These are phyloP conservation scores for Hypotaenidia okinawae DNA, from an alignment of 2,797 vertebrate genomes.

Conservation along the genomic window DNA sequence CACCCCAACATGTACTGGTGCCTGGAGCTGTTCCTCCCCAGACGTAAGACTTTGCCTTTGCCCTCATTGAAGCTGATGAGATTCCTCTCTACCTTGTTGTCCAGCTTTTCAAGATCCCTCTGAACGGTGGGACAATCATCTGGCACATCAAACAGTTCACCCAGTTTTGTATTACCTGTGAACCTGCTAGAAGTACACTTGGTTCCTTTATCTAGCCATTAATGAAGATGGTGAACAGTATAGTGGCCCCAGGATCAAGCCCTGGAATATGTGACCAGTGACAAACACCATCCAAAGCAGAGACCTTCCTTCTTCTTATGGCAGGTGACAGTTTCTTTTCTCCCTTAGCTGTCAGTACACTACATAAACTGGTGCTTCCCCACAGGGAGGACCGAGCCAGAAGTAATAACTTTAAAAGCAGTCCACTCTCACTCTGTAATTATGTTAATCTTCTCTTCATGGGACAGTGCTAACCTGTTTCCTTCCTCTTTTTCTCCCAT, in stretches of 20 bases:
- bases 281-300: neutral
- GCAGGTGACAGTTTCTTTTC: neutral
- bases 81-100: neutral
- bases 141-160: neutral
- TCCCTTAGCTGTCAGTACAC: neutral
- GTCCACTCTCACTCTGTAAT: neutral
- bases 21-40: neutral
- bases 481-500: constrained; percentile 10
- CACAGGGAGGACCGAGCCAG: neutral
- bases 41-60: neutral
- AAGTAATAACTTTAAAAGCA: constrained; percentile 24
- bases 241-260: neutral
- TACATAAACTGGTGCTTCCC: neutral
- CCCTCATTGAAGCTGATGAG: neutral
- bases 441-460: neutral
- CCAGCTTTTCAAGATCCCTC: neutral
- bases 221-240: neutral
- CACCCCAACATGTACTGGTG: neutral
- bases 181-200: neutral
- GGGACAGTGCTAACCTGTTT: neutral
- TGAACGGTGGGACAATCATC: neutral
- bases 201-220: neutral
- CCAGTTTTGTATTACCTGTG: neutral
- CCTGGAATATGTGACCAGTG: neutral
- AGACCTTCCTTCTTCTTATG: neutral